Conservation (phyloP, 2,797 vertebrate genomes). For the Ctenopoma kingsleyae region DNA sequence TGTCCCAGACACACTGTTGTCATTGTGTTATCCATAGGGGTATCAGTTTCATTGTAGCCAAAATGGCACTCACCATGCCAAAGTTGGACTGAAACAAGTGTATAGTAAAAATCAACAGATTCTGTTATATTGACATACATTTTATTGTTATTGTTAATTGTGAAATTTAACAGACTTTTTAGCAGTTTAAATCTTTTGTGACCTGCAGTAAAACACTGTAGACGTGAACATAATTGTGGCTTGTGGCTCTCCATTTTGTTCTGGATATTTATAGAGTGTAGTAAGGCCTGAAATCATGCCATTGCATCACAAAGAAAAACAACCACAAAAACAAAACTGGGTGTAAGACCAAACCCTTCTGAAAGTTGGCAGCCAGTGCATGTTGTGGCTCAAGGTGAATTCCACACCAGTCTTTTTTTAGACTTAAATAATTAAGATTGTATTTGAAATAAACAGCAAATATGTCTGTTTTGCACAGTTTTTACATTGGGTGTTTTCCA, state of each 20-base stretch:
- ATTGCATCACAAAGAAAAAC: constrained; percentile 58
- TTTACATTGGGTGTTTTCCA: not conserved
- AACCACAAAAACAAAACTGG: constrained; percentile 47
- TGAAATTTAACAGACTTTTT: not conserved
- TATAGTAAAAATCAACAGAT: not conserved
- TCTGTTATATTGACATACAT: not conserved
- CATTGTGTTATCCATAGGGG: constrained; percentile 36
- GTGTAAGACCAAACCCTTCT: constrained; percentile 27
- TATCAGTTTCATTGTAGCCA: constrained; percentile 37
- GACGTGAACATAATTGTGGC: constrained; percentile 15
- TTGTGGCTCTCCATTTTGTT: constrained; percentile 40
- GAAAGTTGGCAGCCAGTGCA: constrained; percentile 20
- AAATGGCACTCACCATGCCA: constrained; percentile 6
- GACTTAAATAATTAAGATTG: not conserved
- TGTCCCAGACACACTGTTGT: constrained; percentile 40
- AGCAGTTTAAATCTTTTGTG: constrained; percentile 7
- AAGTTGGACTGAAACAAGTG: not conserved
- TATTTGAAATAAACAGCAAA: constrained; percentile 4
- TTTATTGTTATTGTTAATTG: not conserved
- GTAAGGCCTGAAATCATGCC: constrained; percentile 53
- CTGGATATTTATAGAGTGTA: constrained; percentile 47
- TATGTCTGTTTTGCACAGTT: not conserved
- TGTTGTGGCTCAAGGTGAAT: constrained; percentile 25
- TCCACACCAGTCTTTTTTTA: constrained; percentile 8
- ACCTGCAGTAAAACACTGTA: constrained; percentile 29